Conservation (phyloP, 2,888 invertebrate species). For the Lottia scabra region DNA sequence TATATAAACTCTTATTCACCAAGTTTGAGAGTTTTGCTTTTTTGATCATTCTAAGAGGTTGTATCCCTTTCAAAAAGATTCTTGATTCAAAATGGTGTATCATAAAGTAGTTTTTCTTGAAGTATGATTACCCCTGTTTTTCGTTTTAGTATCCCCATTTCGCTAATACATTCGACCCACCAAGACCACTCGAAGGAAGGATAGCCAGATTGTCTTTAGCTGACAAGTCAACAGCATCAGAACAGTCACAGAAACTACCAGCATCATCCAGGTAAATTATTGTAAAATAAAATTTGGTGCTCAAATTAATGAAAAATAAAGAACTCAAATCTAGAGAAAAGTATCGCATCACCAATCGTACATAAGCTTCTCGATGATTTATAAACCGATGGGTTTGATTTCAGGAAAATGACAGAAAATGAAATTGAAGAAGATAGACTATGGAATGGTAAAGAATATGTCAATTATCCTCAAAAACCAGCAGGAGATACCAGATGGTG, state of each 20-base stretch:
- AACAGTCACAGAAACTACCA: neutral
- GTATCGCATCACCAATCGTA: too few relatives aligned
- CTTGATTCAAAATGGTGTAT: too few relatives aligned
- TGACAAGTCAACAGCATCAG: neutral
- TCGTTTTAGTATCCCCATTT: slow-evolving; percentile 55
- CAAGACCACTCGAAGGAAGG: slow-evolving; percentile 61
- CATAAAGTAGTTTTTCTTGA: too few relatives aligned
- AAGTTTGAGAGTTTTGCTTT: too few relatives aligned
- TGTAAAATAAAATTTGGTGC: too few relatives aligned
- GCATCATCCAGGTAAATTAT: too few relatives aligned
- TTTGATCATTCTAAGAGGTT: too few relatives aligned
- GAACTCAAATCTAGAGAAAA: too few relatives aligned
- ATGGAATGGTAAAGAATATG: slow-evolving; percentile 57
- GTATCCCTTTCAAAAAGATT: too few relatives aligned
- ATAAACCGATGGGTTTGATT: neutral
- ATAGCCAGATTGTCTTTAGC: slow-evolving; percentile 39
- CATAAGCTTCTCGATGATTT: too few relatives aligned
- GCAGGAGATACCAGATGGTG: slow-evolving; percentile 41
- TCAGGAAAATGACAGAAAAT: slow-evolving; percentile 50
- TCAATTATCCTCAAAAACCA: slow-evolving; percentile 49
- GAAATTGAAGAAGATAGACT: slow-evolving; percentile 60
- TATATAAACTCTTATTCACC: too few relatives aligned
- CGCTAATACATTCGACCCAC: slow-evolving; percentile 60
- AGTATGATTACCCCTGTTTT: neutral
- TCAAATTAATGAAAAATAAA: too few relatives aligned